A percentile compares a stretch with the other conserved stretches of the same genome.
Conservation (phyloP, 2,113 vertebrate species). For the Charadrius vociferus region DNA sequence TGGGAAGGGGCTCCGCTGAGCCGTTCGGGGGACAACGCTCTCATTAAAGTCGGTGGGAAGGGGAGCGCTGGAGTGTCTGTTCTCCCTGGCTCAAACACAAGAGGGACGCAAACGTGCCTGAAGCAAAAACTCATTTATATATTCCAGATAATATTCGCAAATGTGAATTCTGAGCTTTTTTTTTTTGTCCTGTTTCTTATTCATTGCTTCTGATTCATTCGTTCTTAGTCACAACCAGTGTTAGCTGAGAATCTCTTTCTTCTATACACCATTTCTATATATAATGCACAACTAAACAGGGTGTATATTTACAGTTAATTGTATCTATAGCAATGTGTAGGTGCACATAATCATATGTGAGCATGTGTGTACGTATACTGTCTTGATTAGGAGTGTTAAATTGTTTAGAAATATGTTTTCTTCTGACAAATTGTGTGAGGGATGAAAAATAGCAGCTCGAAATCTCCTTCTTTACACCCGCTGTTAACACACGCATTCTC, state of each 20-base stretch:
- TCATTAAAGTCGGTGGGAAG: conserved; percentile 13
- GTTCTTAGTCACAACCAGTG: background rate
- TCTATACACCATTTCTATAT: background rate
- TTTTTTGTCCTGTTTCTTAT: background rate
- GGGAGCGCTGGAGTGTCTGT: background rate
- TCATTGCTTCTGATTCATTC: background rate
- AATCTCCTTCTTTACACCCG: background rate
- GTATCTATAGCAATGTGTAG: background rate
- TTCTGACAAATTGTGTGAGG: background rate
- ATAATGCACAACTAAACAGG: background rate
- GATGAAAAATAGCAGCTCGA: background rate
- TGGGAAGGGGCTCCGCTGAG: background rate
- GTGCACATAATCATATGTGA: background rate
- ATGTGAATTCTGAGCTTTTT: background rate
- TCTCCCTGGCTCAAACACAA: conserved; percentile 17
- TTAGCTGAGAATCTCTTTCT: background rate
- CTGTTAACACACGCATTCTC: background rate
- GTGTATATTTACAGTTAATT: background rate
- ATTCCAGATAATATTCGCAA: background rate
- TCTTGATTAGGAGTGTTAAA: background rate
- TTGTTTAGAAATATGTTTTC: background rate
- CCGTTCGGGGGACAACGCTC: background rate
- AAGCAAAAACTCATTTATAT: conserved; percentile 14
- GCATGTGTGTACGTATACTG: background rate
- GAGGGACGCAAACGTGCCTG: background rate